A percentile compares a stretch with the other conserved stretches of the same genome.
phyloP scores from a whole-genome alignment of 1,140 invertebrate genomes.

The Trichoplusia ni region DNA sequence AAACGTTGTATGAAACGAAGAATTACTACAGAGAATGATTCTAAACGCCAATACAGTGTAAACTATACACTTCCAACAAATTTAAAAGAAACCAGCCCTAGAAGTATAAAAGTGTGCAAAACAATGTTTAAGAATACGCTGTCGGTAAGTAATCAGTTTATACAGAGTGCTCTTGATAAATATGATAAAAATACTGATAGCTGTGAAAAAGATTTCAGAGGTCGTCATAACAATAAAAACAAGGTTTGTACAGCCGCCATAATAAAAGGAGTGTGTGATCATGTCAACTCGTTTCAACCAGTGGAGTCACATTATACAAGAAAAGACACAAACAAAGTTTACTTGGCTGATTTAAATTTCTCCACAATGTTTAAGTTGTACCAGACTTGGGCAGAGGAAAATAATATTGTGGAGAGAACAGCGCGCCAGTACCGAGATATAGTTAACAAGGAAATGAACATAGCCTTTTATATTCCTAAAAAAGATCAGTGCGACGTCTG shows the following conservation, averaged over 20 bases:
- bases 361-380: constrained; percentile 16
- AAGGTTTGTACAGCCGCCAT: not conserved
- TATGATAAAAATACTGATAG: constrained; percentile 27
- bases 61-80: not conserved
- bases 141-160: constrained; percentile 27
- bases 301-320: constrained; percentile 10
- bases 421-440: constrained; percentile 1
- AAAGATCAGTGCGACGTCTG: not conserved
- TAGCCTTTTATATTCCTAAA: not conserved
- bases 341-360: constrained; percentile 8
- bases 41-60: constrained; percentile 2
- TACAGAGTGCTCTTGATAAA: constrained; percentile 23
- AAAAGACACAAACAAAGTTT: constrained; percentile 13
- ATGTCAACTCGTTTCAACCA: constrained; percentile 3
- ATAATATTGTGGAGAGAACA: constrained; percentile 10
- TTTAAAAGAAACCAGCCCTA: constrained; percentile 5
- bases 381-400: constrained; percentile 5
- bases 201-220: constrained; percentile 15
- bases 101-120: constrained; percentile 23
- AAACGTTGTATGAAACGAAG: constrained; percentile 15
- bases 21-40: constrained; percentile 11
- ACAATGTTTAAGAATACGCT: constrained; percentile 28
- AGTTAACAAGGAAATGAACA: constrained; percentile 1
- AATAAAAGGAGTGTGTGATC: constrained; percentile 13
- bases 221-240: constrained; percentile 1